Percentiles rank a stretch among this genome's conserved stretches.
phyloP scores from a whole-genome alignment of 2,888 invertebrate species.

The Cantharis rufa region DNA sequence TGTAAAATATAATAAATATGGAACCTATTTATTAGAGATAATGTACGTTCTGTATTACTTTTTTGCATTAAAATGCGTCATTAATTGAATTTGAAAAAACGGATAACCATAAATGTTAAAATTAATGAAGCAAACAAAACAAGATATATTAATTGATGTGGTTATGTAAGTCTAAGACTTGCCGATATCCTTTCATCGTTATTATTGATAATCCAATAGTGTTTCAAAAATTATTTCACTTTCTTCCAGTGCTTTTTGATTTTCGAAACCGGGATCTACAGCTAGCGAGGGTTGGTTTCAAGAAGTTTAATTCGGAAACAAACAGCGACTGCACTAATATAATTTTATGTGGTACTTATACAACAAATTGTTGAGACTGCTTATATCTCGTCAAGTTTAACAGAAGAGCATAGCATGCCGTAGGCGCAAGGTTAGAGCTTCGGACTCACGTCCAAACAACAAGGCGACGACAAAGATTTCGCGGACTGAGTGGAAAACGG shows the following conservation, averaged over 20 bases:
- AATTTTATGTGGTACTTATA: too few relatives aligned
- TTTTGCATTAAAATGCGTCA: neutral
- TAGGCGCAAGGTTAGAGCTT: too few relatives aligned
- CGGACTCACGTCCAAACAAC: too few relatives aligned
- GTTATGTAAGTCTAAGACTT: neutral
- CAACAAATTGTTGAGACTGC: too few relatives aligned
- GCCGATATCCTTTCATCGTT: neutral
- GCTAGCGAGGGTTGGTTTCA: neutral
- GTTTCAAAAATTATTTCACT: neutral
- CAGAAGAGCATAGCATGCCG: too few relatives aligned
- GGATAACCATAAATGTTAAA: neutral
- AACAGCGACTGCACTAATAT: too few relatives aligned
- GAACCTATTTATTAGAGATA: neutral
- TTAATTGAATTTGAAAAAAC: neutral
- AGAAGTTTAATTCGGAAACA: too few relatives aligned
- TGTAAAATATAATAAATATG: neutral
- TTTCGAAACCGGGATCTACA: neutral
- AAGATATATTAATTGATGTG: neutral
- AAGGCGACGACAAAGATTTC: too few relatives aligned
- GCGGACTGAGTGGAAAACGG: too few relatives aligned
- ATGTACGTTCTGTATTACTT: neutral
- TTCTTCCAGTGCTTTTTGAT: neutral
- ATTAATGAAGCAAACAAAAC: neutral
- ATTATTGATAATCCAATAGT: neutral
- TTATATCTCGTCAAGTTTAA: too few relatives aligned